phyloP scores from a whole-genome alignment of 2,888 invertebrate species.

The Andrena praecox region DNA sequence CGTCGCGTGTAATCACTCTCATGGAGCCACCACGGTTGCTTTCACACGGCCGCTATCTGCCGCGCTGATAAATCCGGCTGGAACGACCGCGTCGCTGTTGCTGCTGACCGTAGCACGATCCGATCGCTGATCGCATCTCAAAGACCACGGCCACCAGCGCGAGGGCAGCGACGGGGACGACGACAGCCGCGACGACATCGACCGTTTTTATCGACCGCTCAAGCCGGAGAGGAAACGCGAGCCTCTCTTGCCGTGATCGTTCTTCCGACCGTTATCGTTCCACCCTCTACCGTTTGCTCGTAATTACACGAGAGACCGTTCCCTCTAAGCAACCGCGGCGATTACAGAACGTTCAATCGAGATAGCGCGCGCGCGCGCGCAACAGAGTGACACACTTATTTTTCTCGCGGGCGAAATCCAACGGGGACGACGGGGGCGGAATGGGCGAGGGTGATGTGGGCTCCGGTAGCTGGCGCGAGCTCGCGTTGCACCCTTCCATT shows the following conservation, averaged over 20 bases:
- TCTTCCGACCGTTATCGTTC: background rate
- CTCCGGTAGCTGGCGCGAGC: background rate
- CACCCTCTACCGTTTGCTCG: background rate
- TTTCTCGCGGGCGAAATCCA: slow-evolving; percentile 24
- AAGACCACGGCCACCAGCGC: background rate
- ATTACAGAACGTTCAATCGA: slow-evolving; percentile 21
- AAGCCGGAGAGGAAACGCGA: background rate
- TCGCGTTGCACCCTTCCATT: slow-evolving; percentile 60
- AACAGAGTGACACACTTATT: slow-evolving; percentile 15
- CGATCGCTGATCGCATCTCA: slow-evolving; percentile 63
- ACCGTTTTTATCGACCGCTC: background rate
- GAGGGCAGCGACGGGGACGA: background rate
- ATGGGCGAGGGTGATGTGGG: background rate
- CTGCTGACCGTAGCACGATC: slow-evolving; percentile 36
- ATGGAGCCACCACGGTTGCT: slow-evolving; percentile 46
- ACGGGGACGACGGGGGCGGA: background rate
- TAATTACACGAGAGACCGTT: background rate
- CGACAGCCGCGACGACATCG: slow-evolving; percentile 26
- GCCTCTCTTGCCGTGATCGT: background rate
- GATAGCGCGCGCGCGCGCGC: background rate
- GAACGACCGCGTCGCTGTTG: background rate
- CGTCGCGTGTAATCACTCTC: slow-evolving; percentile 46
- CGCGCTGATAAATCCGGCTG: slow-evolving; percentile 25
- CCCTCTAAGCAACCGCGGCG: background rate
- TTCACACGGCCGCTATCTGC: slow-evolving; percentile 57